Percentiles rank a stretch among this genome's conserved stretches.
These are phyloP conservation scores for Nomada goodeniana DNA, from an alignment of 2,888 invertebrate species.

Conservation along the genomic window DNA sequence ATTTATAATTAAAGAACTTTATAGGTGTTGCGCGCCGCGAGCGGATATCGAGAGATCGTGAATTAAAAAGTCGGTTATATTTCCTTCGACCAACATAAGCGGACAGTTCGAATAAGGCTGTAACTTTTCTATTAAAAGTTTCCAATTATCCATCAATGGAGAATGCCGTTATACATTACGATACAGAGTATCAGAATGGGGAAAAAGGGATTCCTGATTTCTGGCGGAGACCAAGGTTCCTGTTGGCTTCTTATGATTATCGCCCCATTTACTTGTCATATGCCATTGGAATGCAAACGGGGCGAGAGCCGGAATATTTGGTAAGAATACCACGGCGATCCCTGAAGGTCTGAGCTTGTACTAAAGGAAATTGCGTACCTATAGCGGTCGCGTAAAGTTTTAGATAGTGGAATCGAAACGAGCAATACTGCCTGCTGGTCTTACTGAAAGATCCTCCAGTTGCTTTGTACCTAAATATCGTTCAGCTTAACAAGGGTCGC, in stretches of 20 bases:
- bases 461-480: constrained; percentile 45
- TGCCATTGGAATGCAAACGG: constrained; percentile 41
- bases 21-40: background rate
- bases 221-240: background rate
- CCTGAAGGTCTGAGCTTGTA: constrained; percentile 30
- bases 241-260: constrained; percentile 17
- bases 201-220: background rate
- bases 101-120: background rate
- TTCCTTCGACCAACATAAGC: background rate
- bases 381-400: constrained; percentile 43
- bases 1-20: constrained; percentile 1
- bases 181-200: background rate
- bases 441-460: background rate
- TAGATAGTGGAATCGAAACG: constrained; percentile 15
- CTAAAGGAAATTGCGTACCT: constrained; percentile 49
- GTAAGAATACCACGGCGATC: constrained; percentile 37
- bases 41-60: background rate
- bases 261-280: constrained; percentile 42
- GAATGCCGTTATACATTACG: background rate
- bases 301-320: constrained; percentile 2
- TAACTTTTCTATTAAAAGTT: constrained; percentile 5
- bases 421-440: constrained; percentile 4
- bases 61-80: background rate
- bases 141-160: too few relatives aligned
- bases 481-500: constrained; percentile 28